phyloP scores from a whole-genome alignment of 2,888 invertebrate species.

The Andrena flavipes region DNA sequence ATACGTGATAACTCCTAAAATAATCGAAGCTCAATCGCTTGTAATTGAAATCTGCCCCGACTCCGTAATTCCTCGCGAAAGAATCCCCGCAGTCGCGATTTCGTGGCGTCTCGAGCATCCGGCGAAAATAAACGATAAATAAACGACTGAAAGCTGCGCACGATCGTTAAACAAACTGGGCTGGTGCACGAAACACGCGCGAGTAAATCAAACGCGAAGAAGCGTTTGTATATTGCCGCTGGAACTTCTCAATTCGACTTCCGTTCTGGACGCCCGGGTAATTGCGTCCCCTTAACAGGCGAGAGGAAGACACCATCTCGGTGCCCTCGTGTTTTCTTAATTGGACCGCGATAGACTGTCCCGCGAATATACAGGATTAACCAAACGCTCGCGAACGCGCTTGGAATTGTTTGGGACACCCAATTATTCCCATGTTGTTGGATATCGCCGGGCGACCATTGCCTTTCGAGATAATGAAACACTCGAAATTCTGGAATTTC shows the following conservation, averaged over 20 bases:
- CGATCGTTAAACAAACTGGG: constrained; percentile 49
- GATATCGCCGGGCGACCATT: neutral
- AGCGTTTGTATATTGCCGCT: constrained; percentile 50
- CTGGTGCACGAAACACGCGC: neutral
- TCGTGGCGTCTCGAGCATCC: constrained; percentile 1
- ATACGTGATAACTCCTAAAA: neutral
- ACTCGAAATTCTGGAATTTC: neutral
- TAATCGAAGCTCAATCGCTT: neutral
- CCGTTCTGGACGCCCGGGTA: constrained; percentile 49
- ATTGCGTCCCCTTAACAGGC: constrained; percentile 70
- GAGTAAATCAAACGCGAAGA: constrained; percentile 50
- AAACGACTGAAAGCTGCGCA: constrained; percentile 16
- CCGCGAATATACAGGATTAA: constrained; percentile 38
- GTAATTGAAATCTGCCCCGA: constrained; percentile 37
- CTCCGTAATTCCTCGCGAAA: constrained; percentile 1
- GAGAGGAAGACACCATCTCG: constrained; percentile 55
- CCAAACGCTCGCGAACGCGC: constrained; percentile 8
- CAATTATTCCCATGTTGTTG: constrained; percentile 30
- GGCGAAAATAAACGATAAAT: constrained; percentile 12
- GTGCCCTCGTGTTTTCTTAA: constrained; percentile 63
- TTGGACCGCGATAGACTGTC: constrained; percentile 64
- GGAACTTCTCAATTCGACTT: constrained; percentile 74
- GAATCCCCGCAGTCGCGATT: neutral
- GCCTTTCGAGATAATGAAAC: neutral
- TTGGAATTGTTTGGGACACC: constrained; percentile 34